Base-by-base conservation (phyloP, 2,888 invertebrate genomes). In the Choristoneura rosaceana region DNA sequence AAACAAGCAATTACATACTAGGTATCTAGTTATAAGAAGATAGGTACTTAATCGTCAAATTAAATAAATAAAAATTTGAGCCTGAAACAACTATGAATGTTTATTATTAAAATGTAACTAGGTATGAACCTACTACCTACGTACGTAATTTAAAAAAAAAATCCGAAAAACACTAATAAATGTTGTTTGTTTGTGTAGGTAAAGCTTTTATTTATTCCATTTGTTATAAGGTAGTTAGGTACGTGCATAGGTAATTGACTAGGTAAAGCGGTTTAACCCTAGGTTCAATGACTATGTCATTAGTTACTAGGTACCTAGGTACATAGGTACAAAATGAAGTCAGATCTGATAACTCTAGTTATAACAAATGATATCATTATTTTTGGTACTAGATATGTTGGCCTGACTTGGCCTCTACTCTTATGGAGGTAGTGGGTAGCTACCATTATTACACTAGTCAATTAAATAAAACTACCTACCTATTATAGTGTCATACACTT, bases 1-100 rank as follows among this genome's bases (percentile, higher is more conserved):
- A 66, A 61, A 66, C 25, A 67, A 45, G 45, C 58, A 67, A 62
- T 45, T 55, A 66, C 5, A n/a, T 43, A 38, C 4, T 47, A 47
- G 4, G n/a, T n/a, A 43, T 4, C 4, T n/a, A 7, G 14, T 47
- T n/a, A n/a, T 7, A 12, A 47, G 43, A 3, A 43, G 4, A 12
- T 12, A 43, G 38, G 38, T 38, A 38, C 7, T 7, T 38, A 38
- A 34, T 38, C 4, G 38, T 38, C 4, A 34, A 34, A 3, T 34
- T 5, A n/a, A 47, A 47, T 14, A 2, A 47, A 47, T 47, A 14
- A 47, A 47, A 0, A n/a, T n/a, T 4, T 5, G 2, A 14, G 14
- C 14, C 4, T n/a, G 4, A n/a, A 4, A 0, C 12, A 45, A 12
- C 3, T 45, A 12, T 45, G 14, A 45, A 45, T 45, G 14, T 45